phyloP scores from a whole-genome alignment of 2,797 vertebrate genomes.

The Arnoldichthys spilopterus region DNA sequence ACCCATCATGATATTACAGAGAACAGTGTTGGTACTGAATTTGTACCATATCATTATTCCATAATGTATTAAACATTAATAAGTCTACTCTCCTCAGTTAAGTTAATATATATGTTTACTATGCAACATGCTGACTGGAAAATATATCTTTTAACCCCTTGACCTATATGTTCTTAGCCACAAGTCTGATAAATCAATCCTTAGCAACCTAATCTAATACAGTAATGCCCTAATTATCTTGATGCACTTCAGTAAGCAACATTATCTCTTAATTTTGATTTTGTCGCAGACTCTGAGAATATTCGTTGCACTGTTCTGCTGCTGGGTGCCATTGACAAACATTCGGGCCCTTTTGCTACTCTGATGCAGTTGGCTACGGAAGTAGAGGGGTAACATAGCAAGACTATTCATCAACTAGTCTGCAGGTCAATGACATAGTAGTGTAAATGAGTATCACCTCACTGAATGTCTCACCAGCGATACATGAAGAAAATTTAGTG shows the following conservation, averaged over 20 bases:
- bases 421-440: no score
- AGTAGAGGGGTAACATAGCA: no score
- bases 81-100: neutral
- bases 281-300: no score
- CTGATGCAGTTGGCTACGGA: no score
- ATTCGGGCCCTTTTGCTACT: no score
- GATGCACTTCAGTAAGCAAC: neutral
- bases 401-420: no score
- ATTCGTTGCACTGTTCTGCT: no score
- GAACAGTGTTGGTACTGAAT: neutral
- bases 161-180: neutral
- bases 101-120: neutral
- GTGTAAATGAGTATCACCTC: no score
- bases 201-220: neutral
- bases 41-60: neutral
- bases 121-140: neutral
- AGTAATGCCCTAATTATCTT: neutral
- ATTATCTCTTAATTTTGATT: neutral
- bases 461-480: no score
- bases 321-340: no score
- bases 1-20: neutral
- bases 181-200: neutral
- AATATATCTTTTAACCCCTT: neutral
- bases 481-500: no score
- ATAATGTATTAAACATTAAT: slow-evolving; percentile 7